phyloP scores from a whole-genome alignment of 1,140 invertebrate species.

The Drosophila azteca region DNA sequence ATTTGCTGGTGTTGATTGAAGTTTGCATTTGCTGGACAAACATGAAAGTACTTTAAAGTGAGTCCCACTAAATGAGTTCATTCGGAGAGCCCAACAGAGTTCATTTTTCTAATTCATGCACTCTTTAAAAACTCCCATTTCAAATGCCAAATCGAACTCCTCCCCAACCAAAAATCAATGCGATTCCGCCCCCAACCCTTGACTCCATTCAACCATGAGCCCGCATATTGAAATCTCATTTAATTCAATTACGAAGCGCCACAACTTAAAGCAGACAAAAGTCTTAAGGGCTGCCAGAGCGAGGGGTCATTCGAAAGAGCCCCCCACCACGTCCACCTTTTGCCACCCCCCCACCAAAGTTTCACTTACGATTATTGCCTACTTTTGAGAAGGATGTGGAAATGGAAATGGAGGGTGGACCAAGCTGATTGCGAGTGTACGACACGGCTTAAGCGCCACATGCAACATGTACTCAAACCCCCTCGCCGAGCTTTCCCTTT shows the following conservation, averaged over 20 bases:
- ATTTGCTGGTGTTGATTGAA: conserved; percentile 78
- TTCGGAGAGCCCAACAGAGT: too few relatives aligned
- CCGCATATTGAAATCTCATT: conserved; percentile 77
- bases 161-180: conserved; percentile 16
- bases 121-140: too few relatives aligned
- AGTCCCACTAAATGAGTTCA: too few relatives aligned
- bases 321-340: conserved; percentile 4
- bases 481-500: neutral
- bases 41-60: conserved; percentile 1
- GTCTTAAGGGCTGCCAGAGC: conserved; percentile 8
- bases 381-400: conserved; percentile 45
- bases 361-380: conserved; percentile 81
- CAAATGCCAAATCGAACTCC: neutral
- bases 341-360: conserved; percentile 22
- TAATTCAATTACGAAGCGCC: conserved; percentile 77
- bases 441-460: conserved; percentile 75
- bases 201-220: conserved; percentile 54
- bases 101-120: too few relatives aligned
- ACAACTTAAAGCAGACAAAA: conserved; percentile 71
- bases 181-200: conserved; percentile 9
- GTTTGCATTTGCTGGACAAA: conserved; percentile 60
- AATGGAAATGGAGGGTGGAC: conserved; percentile 25
- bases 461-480: conserved; percentile 66
- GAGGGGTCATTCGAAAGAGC: conserved; percentile 4
- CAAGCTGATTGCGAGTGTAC: conserved; percentile 64